Evolutionary conservation across 2,797 vertebrate species (phyloP), one percentile per base, ranked within the genome.

Genomic region (Champsocephalus esox): DNA sequence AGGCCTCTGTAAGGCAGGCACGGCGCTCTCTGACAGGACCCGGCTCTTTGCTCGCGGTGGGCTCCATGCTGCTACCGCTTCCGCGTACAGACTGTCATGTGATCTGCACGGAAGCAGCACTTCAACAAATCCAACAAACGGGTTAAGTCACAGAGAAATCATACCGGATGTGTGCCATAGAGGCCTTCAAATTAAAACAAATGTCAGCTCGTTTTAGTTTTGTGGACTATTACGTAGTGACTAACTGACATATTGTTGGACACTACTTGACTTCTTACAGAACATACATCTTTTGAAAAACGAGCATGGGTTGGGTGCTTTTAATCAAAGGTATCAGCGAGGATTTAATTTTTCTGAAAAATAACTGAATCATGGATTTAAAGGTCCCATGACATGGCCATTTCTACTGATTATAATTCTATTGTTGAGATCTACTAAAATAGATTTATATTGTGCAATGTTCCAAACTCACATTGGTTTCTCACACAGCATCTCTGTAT

Each of bases 1-100:
- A 95, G 28, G 92, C 77, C 1, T 92, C 87, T 5, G 90, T 87
- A 66, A 97, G 73, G 38, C 71, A 13, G 14, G 56, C n/a, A 1
- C 75, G 14, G 34, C 49, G 38, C 2, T 50, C 43, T 0, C 3
- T 2, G 43, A 0, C 3, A 1, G 1, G 11, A 2, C 0, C 0
- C 10, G 1, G 6, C 3, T 0, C n/a, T 6, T 34, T 9, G 34
- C 41, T 8, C 3, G 0, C 65, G 0, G 1, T 0, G 1, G 0
- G 21, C 6, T 79, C 77, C 73, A 83, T 72, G 34, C 3, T 43
- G 10, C 56, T 0, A 2, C 28, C 51, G 9, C 70, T 72, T 83
- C 76, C 79, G 59, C 0, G 12, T n/a, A 0, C 7, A 24, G 24
- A 17, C 44, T 50, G 13, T 13, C 80, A 79, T 4, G 61, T 82